Conservation (phyloP, 2,113 vertebrate genomes). For the Pelusios castaneus region DNA sequence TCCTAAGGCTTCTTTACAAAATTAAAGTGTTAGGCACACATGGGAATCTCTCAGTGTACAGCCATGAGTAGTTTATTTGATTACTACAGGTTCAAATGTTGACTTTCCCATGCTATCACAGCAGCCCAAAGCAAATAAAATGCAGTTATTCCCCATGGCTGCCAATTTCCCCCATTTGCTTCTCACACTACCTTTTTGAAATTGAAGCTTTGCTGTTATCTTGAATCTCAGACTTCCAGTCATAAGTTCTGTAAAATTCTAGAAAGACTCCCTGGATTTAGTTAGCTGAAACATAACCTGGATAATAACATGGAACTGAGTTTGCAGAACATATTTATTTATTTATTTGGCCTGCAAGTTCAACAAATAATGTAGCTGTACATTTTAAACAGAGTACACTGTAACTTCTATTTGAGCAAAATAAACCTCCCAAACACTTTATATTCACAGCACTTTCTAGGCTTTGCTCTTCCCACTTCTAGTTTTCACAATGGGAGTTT, state of each 20-base stretch:
- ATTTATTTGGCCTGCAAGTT: background rate
- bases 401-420: background rate
- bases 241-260: background rate
- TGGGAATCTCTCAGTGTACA: background rate
- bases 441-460: background rate
- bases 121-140: background rate
- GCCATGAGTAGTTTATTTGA: background rate
- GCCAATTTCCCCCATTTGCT: background rate
- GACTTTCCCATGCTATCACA: background rate
- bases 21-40: background rate
- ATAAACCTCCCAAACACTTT: background rate
- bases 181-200: background rate
- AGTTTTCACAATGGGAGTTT: background rate
- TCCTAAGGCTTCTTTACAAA: background rate
- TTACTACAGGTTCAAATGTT: background rate
- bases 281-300: background rate
- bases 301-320: background rate
- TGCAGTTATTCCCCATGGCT: background rate
- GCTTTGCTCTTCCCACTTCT: background rate
- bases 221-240: slow-evolving; percentile 17
- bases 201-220: background rate
- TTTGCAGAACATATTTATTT: background rate
- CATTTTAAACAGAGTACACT: background rate
- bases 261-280: background rate
- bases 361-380: background rate